Conservation (phyloP, 1,140 invertebrate genomes). For the Rhyzopertha dominica region DNA sequence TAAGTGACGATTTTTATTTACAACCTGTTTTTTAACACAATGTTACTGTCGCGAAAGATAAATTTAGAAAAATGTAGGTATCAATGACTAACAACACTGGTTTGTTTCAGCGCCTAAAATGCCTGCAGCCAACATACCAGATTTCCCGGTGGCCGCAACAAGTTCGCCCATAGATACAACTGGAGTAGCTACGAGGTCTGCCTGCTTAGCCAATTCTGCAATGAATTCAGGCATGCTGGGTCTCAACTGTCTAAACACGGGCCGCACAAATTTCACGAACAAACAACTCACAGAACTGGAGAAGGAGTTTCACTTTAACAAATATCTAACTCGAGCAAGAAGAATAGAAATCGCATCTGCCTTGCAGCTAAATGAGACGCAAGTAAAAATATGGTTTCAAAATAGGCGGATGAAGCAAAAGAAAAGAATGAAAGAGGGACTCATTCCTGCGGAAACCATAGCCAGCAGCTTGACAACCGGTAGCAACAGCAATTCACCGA, state of each 20-base stretch:
- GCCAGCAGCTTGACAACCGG: constrained; percentile 20
- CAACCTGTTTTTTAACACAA: too few species aligned
- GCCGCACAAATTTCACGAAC: constrained; percentile 97
- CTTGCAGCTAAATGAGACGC: constrained; percentile 94
- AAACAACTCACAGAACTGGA: constrained; percentile 98
- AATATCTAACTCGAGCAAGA: constrained; percentile 93
- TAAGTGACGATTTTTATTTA: too few species aligned
- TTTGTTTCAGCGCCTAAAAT: constrained; percentile 64
- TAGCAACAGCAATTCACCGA: constrained; percentile 44
- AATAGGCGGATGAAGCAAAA: constrained; percentile 92
- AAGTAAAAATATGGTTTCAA: constrained; percentile 91
- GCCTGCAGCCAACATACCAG: constrained; percentile 47
- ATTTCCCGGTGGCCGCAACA: constrained; percentile 26
- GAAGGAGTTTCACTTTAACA: constrained; percentile 99
- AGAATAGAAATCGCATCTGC: constrained; percentile 96
- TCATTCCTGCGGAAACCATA: constrained; percentile 60
- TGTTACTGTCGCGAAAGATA: too few species aligned
- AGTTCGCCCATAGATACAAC: constrained; percentile 30
- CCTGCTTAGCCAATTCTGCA: constrained; percentile 37
- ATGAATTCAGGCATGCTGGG: constrained; percentile 40
- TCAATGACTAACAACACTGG: too few species aligned
- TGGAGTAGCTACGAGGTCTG: constrained; percentile 29
- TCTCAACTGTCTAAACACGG: constrained; percentile 64
- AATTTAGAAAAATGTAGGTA: too few species aligned
- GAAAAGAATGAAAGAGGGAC: constrained; percentile 86